Evolutionary conservation across 2,797 vertebrate genomes (phyloP).

Genomic region (Neosalanx taihuensis): DNA sequence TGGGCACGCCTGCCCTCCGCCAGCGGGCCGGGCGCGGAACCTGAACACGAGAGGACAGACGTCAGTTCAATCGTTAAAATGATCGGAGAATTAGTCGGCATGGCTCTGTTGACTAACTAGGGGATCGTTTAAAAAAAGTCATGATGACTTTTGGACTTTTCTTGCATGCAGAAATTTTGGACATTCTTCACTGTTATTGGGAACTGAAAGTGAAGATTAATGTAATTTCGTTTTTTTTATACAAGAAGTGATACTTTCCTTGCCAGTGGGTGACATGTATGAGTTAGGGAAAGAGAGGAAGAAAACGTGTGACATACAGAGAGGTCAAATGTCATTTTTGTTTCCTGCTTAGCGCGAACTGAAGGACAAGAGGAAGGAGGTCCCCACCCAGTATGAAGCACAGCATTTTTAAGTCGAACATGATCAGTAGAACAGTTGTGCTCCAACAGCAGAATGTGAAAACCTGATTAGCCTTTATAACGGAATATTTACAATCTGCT

Average conservation of each 20-base stretch:
- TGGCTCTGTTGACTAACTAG: no score
- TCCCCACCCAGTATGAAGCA: background rate
- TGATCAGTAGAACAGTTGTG: no score
- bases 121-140: background rate
- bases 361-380: background rate
- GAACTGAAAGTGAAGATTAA: background rate
- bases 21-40: rapidly evolving
- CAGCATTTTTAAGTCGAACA: background rate
- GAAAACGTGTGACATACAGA: background rate
- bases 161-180: background rate
- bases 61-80: background rate
- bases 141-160: background rate
- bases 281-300: no score
- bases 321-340: background rate
- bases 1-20: slow-evolving; percentile 42
- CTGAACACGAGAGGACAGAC: slow-evolving; percentile 38
- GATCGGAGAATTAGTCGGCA: no score
- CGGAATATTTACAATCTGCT: no score
- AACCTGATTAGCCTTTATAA: no score
- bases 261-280: background rate
- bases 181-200: background rate
- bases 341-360: background rate
- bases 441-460: no score
- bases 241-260: no score
- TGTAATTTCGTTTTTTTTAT: no score